These are phyloP conservation scores for Atherix ibis DNA, from an alignment of 2,888 invertebrate genomes.

Conservation along the genomic window DNA sequence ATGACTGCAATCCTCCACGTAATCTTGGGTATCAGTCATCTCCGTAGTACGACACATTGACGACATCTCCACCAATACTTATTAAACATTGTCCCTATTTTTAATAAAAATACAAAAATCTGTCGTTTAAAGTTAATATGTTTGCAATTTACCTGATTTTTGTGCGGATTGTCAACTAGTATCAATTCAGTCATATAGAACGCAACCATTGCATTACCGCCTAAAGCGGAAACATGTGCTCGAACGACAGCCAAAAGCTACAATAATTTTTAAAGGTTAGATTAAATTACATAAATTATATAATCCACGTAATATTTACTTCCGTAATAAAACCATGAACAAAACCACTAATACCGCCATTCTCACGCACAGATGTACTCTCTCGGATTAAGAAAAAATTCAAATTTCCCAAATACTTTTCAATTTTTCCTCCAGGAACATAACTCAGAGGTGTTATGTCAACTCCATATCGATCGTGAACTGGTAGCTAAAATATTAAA, in stretches of 20 bases:
- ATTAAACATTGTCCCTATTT: slow-evolving; percentile 88
- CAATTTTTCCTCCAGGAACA: slow-evolving; percentile 60
- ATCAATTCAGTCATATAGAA: slow-evolving; percentile 87
- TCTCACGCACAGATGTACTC: slow-evolving; percentile 79
- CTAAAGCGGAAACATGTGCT: slow-evolving; percentile 82
- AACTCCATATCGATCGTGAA: slow-evolving; percentile 39
- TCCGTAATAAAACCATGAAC: slow-evolving; percentile 88
- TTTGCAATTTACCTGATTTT: slow-evolving; percentile 65
- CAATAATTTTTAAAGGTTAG: slow-evolving; percentile 6
- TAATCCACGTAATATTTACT: slow-evolving; percentile 28
- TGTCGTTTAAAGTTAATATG: slow-evolving; percentile 1
- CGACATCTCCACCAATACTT: slow-evolving; percentile 90
- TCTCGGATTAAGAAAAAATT: slow-evolving; percentile 93
- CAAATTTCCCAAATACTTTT: slow-evolving; percentile 73
- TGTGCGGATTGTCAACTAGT: slow-evolving; percentile 82
- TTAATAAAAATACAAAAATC: slow-evolving; percentile 10
- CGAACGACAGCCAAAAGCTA: slow-evolving; percentile 74
- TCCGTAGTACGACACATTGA: slow-evolving; percentile 56
- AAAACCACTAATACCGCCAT: slow-evolving; percentile 86
- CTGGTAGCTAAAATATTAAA: slow-evolving; percentile 19
- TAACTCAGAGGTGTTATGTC: slow-evolving; percentile 69
- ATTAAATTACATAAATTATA: too few relatives aligned
- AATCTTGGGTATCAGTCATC: slow-evolving; percentile 33
- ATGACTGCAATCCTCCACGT: slow-evolving; percentile 27
- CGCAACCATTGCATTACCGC: slow-evolving; percentile 89